Base-by-base conservation (phyloP, 2,113 vertebrate genomes). In the Hypocryptadius cinnamomeus region DNA sequence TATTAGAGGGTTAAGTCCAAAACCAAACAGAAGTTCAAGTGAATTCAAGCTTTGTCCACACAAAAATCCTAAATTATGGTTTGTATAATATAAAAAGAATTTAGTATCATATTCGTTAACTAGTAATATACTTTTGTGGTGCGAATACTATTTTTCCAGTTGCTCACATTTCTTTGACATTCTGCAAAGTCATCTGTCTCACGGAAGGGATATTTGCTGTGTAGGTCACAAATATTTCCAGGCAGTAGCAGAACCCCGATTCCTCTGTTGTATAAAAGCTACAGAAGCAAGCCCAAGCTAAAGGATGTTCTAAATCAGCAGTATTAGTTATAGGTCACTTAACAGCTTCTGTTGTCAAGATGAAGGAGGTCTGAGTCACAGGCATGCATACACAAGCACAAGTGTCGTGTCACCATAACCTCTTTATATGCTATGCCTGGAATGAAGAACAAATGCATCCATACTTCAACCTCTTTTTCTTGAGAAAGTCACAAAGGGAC, bases 301-400 rank as follows among this genome's bases (percentile, higher is more conserved):
- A 76, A 87, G 45, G 86, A 57, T 89, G 42, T 73, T 85, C 78
- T 89, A 85, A 93, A 89, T 82, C 87, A 95, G n/a, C 66, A 79
- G n/a, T 73, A 93, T 82, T 74, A 63, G 63, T 85, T 92, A 82
- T 90, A 96, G 84, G 84, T 89, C 78, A 91, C 63, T 91, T 91
- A 89, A 87, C 89, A 91, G 91, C 68, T 92, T 85, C 84, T 94
- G 37, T 44, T 85, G 84, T 87, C 54, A 59, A 70, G 84, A 89
- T 85, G 68, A 91, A 79, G 89, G 81, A 79, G 35, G 13, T 72
- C 48, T 90, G 73, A 79, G 54, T 87, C 92, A 93, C 23, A 87
- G 57, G 54, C 73, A 65, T 69, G 83, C 56, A 63, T 44, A 66
- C 51, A 90, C 68, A 80, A 91, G 66, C 35, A 68, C 51, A 57